These are phyloP conservation scores for Neocloeon triangulifer DNA, from an alignment of 1,140 invertebrate species.

Conservation along the genomic window DNA sequence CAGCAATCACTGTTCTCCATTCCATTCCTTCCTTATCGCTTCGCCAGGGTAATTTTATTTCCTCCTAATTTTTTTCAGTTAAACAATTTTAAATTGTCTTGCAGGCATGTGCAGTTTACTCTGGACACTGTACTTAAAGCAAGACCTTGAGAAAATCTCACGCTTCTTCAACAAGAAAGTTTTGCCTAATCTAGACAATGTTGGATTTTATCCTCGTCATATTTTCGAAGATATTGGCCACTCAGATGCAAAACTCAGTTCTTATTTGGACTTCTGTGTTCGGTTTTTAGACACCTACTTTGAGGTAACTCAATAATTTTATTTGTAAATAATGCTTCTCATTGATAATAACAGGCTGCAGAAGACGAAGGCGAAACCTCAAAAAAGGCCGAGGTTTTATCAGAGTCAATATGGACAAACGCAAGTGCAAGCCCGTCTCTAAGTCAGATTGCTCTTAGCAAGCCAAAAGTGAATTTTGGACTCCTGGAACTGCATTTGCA, in stretches of 20 bases:
- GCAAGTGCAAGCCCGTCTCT: slow-evolving; percentile 26
- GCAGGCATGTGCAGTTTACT: slow-evolving; percentile 52
- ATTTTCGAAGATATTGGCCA: slow-evolving; percentile 48
- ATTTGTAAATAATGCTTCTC: slow-evolving; percentile 5
- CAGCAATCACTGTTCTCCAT: slow-evolving; percentile 32
- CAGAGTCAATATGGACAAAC: slow-evolving; percentile 5
- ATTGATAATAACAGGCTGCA: slow-evolving; percentile 2
- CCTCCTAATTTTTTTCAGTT: slow-evolving; percentile 1
- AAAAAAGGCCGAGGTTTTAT: slow-evolving; percentile 5
- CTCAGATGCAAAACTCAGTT: slow-evolving; percentile 35
- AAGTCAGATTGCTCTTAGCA: slow-evolving; percentile 50
- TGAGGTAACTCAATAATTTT: slow-evolving; percentile 24
- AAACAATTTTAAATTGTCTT: slow-evolving; percentile 6
- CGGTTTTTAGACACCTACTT: slow-evolving; percentile 55
- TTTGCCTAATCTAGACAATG: slow-evolving; percentile 58
- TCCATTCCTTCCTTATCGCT: slow-evolving; percentile 34
- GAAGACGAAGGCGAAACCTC: slow-evolving; percentile 1
- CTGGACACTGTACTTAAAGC: slow-evolving; percentile 67
- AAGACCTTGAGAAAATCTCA: slow-evolving; percentile 42
- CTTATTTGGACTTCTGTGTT: slow-evolving; percentile 42
- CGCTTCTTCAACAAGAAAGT: slow-evolving; percentile 76
- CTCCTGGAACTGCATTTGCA: slow-evolving; percentile 57
- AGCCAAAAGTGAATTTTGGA: slow-evolving; percentile 46
- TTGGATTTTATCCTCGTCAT: slow-evolving; percentile 14
- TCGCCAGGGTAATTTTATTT: slow-evolving; percentile 27